These are phyloP conservation scores for Corythucha ciliata DNA, from an alignment of 2,888 invertebrate genomes.

Conservation along the genomic window DNA sequence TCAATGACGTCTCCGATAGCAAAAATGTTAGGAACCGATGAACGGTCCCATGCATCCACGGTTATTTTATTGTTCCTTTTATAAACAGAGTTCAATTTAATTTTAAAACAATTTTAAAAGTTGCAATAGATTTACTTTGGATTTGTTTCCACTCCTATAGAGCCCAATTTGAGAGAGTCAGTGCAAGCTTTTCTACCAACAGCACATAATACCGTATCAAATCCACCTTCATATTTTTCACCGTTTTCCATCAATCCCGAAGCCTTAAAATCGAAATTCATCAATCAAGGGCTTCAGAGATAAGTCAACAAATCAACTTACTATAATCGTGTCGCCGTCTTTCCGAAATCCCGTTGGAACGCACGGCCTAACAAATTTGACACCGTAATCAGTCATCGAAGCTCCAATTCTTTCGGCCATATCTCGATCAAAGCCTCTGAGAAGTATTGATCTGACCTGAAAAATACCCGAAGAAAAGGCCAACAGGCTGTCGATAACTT, in stretches of 20 bases:
- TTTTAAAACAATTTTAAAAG: background rate
- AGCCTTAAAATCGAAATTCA: constrained; percentile 1
- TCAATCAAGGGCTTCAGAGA: constrained; percentile 50
- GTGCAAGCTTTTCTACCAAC: constrained; percentile 73
- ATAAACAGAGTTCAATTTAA: background rate
- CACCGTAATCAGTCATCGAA: constrained; percentile 73
- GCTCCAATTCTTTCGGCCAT: constrained; percentile 72
- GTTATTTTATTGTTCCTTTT: constrained; percentile 17
- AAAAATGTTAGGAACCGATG: constrained; percentile 76
- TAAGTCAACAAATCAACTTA: constrained; percentile 40
- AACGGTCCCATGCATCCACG: constrained; percentile 70
- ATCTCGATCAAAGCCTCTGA: constrained; percentile 89
- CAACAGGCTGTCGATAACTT: background rate
- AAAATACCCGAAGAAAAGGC: constrained; percentile 17
- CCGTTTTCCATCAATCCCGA: constrained; percentile 6
- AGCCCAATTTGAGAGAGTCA: constrained; percentile 58
- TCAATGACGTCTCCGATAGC: constrained; percentile 82
- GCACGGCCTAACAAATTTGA: constrained; percentile 63
- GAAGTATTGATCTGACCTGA: constrained; percentile 60
- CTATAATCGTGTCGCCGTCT: constrained; percentile 35
- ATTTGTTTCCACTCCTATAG: constrained; percentile 59
- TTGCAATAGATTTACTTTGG: constrained; percentile 60
- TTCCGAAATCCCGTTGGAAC: constrained; percentile 66
- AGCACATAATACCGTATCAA: constrained; percentile 81
- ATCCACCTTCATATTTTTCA: constrained; percentile 46